These are phyloP conservation scores for Dasypolia templi DNA, from an alignment of 2,888 invertebrate species.

Conservation along the genomic window DNA sequence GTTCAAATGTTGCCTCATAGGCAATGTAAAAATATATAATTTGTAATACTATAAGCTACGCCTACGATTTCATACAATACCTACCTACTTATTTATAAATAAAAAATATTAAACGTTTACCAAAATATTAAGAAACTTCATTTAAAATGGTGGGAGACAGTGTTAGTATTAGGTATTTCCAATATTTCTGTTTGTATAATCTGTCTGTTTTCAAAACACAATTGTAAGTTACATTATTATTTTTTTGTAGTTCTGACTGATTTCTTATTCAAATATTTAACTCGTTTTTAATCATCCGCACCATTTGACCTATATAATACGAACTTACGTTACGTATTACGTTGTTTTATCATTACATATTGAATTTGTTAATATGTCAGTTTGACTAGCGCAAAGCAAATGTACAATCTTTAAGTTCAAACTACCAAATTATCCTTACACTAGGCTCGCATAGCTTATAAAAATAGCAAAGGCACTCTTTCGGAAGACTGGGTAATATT, in stretches of 20 bases:
- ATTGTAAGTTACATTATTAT: not conserved
- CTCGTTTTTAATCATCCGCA: not conserved
- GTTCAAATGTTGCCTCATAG: too few relatives aligned
- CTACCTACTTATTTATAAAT: conserved; percentile 3
- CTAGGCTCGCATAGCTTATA: conserved; percentile 4
- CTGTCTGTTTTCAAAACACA: not conserved
- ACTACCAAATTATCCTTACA: conserved; percentile 2
- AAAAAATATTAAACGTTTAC: not conserved
- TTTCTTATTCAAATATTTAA: conserved; percentile 4
- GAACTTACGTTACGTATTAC: not conserved
- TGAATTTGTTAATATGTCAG: conserved; percentile 8
- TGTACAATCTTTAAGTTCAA: not conserved
- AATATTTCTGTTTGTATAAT: too few relatives aligned
- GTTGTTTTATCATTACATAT: not conserved
- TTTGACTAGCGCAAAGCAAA: conserved; percentile 38
- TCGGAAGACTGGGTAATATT: conserved; percentile 17
- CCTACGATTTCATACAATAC: not conserved
- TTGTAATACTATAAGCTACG: not conserved
- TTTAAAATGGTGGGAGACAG: not conserved
- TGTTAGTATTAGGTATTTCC: not conserved
- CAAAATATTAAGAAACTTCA: not conserved
- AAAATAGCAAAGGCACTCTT: conserved; percentile 15
- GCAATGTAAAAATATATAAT: too few relatives aligned
- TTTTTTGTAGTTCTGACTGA: not conserved
- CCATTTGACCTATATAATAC: conserved; percentile 8